Percentiles rank a stretch among this genome's conserved stretches.
phyloP scores from a whole-genome alignment of 1,140 invertebrate genomes.

The Agrilus planipennis region DNA sequence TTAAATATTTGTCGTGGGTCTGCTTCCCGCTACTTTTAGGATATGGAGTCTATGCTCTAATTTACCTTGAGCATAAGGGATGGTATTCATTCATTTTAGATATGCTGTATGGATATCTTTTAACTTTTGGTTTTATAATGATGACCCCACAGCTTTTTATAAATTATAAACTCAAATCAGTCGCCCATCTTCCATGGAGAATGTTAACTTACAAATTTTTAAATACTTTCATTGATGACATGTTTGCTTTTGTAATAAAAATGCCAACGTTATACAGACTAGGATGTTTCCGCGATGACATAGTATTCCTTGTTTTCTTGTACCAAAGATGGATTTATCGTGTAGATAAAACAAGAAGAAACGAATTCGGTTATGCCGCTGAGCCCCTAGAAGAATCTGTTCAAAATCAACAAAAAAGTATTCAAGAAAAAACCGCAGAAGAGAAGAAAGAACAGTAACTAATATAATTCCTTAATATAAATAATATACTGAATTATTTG shows the following conservation, averaged over 20 bases:
- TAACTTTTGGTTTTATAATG: conserved; percentile 99
- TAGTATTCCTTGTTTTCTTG: conserved; percentile 96
- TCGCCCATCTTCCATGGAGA: conserved; percentile 96
- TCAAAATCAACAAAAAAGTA: not conserved
- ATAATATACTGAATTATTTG: too few species aligned
- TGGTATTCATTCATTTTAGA: conserved; percentile 78
- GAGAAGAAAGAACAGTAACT: conserved; percentile 11
- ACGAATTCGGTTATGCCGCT: conserved; percentile 90
- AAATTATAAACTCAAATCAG: conserved; percentile 98
- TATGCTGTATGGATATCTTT: conserved; percentile 95
- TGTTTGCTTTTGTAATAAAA: conserved; percentile 99
- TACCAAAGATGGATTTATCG: conserved; percentile 98
- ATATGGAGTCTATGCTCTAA: conserved; percentile 92
- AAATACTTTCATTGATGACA: conserved; percentile 99
- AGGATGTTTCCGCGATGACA: conserved; percentile 96
- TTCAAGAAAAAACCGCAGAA: conserved; percentile 12
- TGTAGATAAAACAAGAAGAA: conserved; percentile 84
- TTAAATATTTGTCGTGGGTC: conserved; percentile 91
- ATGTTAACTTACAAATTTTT: conserved; percentile 99
- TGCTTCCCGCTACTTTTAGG: conserved; percentile 86
- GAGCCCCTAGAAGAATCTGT: conserved; percentile 39
- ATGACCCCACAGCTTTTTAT: conserved; percentile 99
- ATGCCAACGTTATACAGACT: conserved; percentile 96
- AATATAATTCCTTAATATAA: not conserved
- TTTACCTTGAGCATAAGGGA: conserved; percentile 96